These are phyloP conservation scores for Hippocampus abdominalis DNA, from an alignment of 2,113 vertebrate genomes.

Conservation along the genomic window DNA sequence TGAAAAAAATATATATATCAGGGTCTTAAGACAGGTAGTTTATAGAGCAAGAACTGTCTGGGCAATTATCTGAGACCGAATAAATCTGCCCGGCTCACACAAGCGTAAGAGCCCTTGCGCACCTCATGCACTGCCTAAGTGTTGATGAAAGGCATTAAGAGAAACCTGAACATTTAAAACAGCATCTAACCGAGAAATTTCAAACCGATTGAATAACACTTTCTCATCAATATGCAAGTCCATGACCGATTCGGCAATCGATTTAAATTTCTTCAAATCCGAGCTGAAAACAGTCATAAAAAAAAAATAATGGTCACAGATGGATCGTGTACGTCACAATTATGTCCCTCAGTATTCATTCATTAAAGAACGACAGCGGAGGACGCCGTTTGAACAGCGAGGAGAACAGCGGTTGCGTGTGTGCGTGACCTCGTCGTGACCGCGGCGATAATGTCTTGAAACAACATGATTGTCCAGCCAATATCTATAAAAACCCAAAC, in stretches of 20 bases:
- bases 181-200: background rate
- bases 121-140: background rate
- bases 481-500: background rate
- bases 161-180: background rate
- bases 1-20: conserved; percentile 57
- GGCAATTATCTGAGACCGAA: conserved; percentile 71
- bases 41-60: conserved; percentile 54
- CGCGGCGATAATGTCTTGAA: conserved; percentile 5
- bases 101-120: background rate
- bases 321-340: background rate
- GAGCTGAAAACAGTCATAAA: background rate
- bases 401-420: background rate
- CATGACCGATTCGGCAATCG: background rate
- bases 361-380: background rate
- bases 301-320: background rate
- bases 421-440: background rate
- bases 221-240: background rate
- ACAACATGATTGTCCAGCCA: background rate
- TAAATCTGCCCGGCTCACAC: conserved; percentile 24
- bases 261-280: background rate
- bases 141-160: conserved; percentile 1
- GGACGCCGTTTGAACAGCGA: background rate
- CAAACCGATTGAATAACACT: background rate
- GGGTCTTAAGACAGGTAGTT: conserved; percentile 73
- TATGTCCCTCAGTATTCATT: background rate